Conservation (phyloP, 2,113 vertebrate species). For the Grammomys surdaster region DNA sequence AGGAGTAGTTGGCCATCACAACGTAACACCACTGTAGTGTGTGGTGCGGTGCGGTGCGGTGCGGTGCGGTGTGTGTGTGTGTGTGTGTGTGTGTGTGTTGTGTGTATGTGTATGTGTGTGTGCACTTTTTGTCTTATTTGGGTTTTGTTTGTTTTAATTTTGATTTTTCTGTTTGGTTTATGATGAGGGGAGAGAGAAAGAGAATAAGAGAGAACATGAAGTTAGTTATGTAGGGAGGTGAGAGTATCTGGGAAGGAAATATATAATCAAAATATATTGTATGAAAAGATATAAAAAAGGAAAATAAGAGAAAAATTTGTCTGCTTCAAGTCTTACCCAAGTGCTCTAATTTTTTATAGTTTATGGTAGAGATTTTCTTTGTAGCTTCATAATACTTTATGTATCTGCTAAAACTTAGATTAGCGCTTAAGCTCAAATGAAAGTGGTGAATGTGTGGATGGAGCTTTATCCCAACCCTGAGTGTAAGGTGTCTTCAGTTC, state of each 20-base stretch:
- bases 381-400: not conserved
- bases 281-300: not conserved
- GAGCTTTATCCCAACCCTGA: not conserved
- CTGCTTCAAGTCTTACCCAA: conserved; percentile 27
- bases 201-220: not conserved
- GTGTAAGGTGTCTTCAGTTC: not conserved
- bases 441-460: not conserved
- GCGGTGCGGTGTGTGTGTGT: not conserved
- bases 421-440: not conserved
- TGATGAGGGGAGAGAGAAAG: not conserved
- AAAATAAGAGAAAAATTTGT: not conserved
- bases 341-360: not conserved
- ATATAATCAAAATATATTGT: not conserved
- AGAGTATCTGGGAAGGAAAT: not conserved
- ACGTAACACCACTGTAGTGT: not conserved
- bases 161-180: not conserved
- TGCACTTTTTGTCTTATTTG: not conserved
- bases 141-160: not conserved
- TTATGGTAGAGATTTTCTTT: not conserved
- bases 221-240: not conserved
- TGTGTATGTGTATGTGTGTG: not conserved
- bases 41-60: not conserved
- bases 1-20: not conserved
- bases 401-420: not conserved
- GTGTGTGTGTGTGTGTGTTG: not conserved